Evolutionary conservation across 2,888 invertebrate species (phyloP), one percentile per base, ranked within the genome.

Genomic region (Erebia aethiops): DNA sequence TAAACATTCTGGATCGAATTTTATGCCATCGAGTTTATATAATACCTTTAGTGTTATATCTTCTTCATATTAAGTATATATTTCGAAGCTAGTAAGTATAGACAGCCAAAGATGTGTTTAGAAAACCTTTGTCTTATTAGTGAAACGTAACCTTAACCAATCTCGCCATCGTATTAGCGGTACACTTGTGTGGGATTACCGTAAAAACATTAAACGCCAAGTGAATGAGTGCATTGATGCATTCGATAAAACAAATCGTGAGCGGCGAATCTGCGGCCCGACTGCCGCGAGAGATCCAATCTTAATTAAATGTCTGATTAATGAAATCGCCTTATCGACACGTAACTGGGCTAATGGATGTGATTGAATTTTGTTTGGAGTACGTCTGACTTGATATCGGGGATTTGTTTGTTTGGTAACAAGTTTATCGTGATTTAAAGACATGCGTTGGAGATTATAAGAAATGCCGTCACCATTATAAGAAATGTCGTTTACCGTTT

Each of bases 241-340:
- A 79, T 85, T 80, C 76, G 89, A 90, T 90, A 88, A 86, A 86
- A 83, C 75, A 82, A 84, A 86, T 87, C 90, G 88, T 89, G 89
- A 87, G 85, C 81, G 65, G 77, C 77, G 84, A 82, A 89, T 88
- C 87, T 80, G 69, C 80, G 79, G 77, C 75, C 67, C 76, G 74
- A 75, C 83, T 58, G 77, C 77, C 83, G 84, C 78, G 82, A 81
- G 81, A 86, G 81, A 86, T 81, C 76, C 81, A 69, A 75, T 84
- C 84, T 87, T 89, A 89, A 89, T 88, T 89, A 87, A 87, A 86
- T 83, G 78, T 78, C 77, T 75, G 75, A 75, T 79, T 71, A 76
- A 71, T 70, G 67, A 72, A 75, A 75, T 76, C 71, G 69, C 74
- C 72, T 80, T 77, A 76, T 73, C 79, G 71, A 72, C 67, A 71